Base-by-base conservation (phyloP, 2,113 vertebrate species). In the Mystacornis crossleyi region DNA sequence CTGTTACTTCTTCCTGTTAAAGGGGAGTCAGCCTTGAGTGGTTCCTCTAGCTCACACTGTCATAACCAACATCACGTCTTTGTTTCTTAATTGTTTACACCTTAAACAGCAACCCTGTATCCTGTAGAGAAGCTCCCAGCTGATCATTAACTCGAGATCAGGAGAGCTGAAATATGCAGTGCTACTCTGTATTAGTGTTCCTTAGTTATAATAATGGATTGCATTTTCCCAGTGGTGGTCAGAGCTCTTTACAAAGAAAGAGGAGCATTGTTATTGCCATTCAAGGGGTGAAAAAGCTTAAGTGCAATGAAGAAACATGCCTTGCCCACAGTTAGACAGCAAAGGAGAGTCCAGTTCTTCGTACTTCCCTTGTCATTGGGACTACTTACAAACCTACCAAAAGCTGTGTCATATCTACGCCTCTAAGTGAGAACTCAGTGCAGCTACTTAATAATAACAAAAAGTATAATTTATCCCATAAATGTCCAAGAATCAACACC, bases 11-110 rank as follows among this genome's bases (percentile, higher is more conserved):
- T 71, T 75, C 54, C 21, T 62, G 4, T 53, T 24, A 54, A 58
- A 73, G 26, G 5, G 4, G 9, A 43, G 34, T 50, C 64, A 80
- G 38, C 19, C 62, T 51, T 78, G 40, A 86, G 51, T 0, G 1
- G 6, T 38, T 91, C 53, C 28, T 88, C 54, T 80, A 33, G 18
- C 26, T 82, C 7, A 6, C 53, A 18, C 36, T 75, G 42, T 50
- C 0, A 0, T 66, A 73, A 78, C 21, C 74, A 85, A 9, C 62
- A 73, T 47, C 20, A 51, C 0, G 0, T 62, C 42, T 53, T 62
- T 26, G 13, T 58, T 70, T 95, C 71, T 86, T 81, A 86, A 43
- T 43, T 91, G 58, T 40, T 79, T 75, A 42, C 36, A 40, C 24
- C 55, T 73, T 61, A 53, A 83, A 86, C 43, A 40, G 31, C 18